Percentiles rank a stretch among this genome's conserved stretches.
These are phyloP conservation scores for Epistrophe eligans DNA, from an alignment of 2,888 invertebrate species.

Conservation along the genomic window DNA sequence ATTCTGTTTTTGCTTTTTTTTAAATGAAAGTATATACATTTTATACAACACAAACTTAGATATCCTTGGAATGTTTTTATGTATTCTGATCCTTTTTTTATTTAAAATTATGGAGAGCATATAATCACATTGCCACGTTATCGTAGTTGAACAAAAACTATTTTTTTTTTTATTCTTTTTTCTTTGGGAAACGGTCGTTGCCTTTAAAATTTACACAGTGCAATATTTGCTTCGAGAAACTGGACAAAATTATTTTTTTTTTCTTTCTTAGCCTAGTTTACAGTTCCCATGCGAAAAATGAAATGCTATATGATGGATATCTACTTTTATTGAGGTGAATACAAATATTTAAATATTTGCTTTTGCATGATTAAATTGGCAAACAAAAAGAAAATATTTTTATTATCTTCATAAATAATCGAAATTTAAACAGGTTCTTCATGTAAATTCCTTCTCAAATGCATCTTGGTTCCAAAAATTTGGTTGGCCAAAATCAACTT, in stretches of 20 bases:
- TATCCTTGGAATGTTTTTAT: constrained; percentile 4
- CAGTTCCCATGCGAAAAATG: too few relatives aligned
- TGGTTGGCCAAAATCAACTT: too few relatives aligned
- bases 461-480: too few relatives aligned
- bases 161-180: constrained; percentile 18
- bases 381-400: too few relatives aligned
- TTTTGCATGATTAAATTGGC: too few relatives aligned
- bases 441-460: too few relatives aligned
- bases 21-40: constrained; percentile 35
- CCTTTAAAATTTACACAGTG: not conserved
- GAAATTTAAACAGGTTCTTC: too few relatives aligned
- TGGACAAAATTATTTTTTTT: not conserved
- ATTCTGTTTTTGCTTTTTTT: constrained; percentile 7
- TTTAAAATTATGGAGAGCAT: not conserved
- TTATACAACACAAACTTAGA: constrained; percentile 11
- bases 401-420: too few relatives aligned
- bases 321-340: too few relatives aligned
- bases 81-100: not conserved
- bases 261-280: too few relatives aligned
- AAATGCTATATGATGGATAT: too few relatives aligned
- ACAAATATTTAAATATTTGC: too few relatives aligned
- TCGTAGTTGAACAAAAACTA: constrained; percentile 33
- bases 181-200: not conserved
- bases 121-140: constrained; percentile 42
- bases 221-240: not conserved